phyloP scores from a whole-genome alignment of 2,113 vertebrate species.

The Taxidea taxus region DNA sequence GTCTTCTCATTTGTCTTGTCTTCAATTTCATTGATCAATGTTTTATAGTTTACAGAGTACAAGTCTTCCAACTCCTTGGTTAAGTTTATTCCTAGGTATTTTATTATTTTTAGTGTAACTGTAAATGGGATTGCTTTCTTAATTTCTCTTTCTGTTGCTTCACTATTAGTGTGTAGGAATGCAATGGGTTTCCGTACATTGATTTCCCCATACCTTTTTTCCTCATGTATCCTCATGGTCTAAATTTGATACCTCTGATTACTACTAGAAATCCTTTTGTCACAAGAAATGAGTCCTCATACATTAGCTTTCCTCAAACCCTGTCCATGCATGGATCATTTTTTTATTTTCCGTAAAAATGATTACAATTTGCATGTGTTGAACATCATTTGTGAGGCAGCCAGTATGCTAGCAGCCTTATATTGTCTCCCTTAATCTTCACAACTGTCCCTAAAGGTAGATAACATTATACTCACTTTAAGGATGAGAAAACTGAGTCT shows the following conservation, averaged over 20 bases:
- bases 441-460: background rate
- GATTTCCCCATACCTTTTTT: background rate
- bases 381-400: background rate
- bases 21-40: background rate
- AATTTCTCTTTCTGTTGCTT: background rate
- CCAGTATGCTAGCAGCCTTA: background rate
- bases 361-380: background rate
- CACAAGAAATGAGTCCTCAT: background rate
- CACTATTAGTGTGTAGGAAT: background rate
- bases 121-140: background rate
- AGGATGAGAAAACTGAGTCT: background rate
- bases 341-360: background rate
- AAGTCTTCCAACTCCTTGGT: background rate
- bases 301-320: background rate
- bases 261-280: background rate
- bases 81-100: background rate
- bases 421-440: background rate
- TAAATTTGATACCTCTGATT: background rate
- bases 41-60: background rate
- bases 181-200: background rate
- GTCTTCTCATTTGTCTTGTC: background rate
- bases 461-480: background rate
- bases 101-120: background rate
- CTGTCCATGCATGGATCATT: background rate
- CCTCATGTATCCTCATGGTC: background rate